Base-by-base conservation (phyloP, 2,797 vertebrate species). In the Setipinna tenuifilis region DNA sequence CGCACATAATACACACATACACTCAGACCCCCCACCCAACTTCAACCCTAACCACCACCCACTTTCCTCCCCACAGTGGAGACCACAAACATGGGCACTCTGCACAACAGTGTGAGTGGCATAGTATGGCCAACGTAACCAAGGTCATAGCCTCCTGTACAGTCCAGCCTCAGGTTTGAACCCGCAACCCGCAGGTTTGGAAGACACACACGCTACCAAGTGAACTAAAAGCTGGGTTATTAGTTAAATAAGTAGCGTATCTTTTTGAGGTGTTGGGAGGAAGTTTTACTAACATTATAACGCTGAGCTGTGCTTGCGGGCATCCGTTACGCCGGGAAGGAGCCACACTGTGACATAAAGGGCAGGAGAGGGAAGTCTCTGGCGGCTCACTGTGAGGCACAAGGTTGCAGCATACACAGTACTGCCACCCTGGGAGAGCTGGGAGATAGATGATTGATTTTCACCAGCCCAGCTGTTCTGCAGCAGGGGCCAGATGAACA, bases 361-460 rank as follows among this genome's bases (percentile, higher is more conserved):
- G 68, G 71, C 88, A 82, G 81, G 68, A 82, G 48, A 31, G 61
- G n/a, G 58, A 28, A 71, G 46, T 78, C 21, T 35, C 46, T 83
- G 61, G 35, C 2, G 35, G 5, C 48, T 28, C 23, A n/a, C 65
- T 81, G 57, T 83, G 41, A 81, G 31, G 61, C 71, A 12, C 78
- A 81, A 25, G 21, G 41, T 41, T 41, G 78, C 16, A 44, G 31
- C 44, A 9, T 7, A 61, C 71, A 41, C 35, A 41, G 35, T 41
- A 54, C 80, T 25, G 41, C 31, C 84, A 88, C 65, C 71, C 28
- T 80, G 80, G 78, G 84, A 62, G 54, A 80, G 54, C 80, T 84
- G 83, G 41, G 54, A 85, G 54, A 2, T n/a, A 62, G 23, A 84
- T 68, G 61, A 81, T 81, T 85, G 9, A 65, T 87, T 85, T 83